Evolutionary conservation across 2,888 invertebrate species (phyloP).

Genomic region (Acanthosoma haemorrhoidale): DNA sequence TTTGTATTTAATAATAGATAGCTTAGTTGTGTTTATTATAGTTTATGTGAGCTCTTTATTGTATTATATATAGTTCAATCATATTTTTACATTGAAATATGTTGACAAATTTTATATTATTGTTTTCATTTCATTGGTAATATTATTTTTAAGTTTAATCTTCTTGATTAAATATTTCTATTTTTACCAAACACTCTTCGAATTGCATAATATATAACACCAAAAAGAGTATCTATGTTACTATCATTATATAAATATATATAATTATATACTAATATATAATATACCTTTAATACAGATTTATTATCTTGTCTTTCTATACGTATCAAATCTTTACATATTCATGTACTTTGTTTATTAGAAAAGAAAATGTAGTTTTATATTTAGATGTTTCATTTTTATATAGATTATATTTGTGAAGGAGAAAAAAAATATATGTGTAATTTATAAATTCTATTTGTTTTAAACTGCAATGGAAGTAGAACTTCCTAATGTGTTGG

Average conservation of each 20-base stretch:
- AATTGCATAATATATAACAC: constrained; percentile 29
- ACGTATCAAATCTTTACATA: constrained; percentile 31
- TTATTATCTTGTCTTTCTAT: constrained; percentile 30
- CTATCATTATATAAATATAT: constrained; percentile 25
- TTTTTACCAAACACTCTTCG: constrained; percentile 26
- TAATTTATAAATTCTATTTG: constrained; percentile 16
- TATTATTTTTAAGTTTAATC: constrained; percentile 16
- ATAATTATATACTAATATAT: constrained; percentile 22
- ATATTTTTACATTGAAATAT: neutral
- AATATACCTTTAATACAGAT: constrained; percentile 28
- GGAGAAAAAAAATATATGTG: constrained; percentile 15
- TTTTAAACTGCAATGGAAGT: constrained; percentile 17
- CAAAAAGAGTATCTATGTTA: constrained; percentile 28
- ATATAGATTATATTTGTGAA: neutral
- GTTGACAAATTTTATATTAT: neutral
- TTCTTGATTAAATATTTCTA: neutral
- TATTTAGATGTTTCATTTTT: constrained; percentile 26
- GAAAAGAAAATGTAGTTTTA: constrained; percentile 27
- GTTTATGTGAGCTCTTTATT: neutral
- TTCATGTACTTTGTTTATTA: constrained; percentile 28
- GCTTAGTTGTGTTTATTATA: constrained; percentile 6
- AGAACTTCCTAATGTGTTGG: constrained; percentile 24
- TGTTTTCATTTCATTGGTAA: neutral
- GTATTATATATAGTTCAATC: neutral
- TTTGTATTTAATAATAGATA: neutral